A percentile compares a stretch with the other conserved stretches of the same genome.
phyloP scores from a whole-genome alignment of 1,140 invertebrate species.

The Micrasema longulum region DNA sequence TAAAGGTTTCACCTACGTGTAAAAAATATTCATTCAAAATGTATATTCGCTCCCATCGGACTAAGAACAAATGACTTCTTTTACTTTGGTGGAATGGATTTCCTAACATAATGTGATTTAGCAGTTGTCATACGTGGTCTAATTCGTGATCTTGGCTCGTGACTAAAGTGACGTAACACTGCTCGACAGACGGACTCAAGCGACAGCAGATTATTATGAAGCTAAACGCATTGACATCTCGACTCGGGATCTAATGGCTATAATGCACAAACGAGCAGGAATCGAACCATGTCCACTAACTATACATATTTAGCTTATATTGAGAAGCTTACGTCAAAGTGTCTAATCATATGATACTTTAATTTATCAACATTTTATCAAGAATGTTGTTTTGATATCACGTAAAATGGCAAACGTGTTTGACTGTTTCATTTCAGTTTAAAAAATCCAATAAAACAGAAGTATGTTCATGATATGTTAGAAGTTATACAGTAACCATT shows the following conservation, averaged over 20 bases:
- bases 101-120: neutral
- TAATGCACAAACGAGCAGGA: conserved; percentile 15
- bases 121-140: conserved; percentile 17
- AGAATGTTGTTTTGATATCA: too few relatives aligned
- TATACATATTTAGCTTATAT: neutral
- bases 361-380: too few relatives aligned
- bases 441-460: too few relatives aligned
- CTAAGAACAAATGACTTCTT: too few relatives aligned
- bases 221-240: conserved; percentile 33
- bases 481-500: too few relatives aligned
- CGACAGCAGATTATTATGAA: conserved; percentile 18
- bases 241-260: conserved; percentile 31
- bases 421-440: too few relatives aligned
- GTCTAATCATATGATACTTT: neutral
- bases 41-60: too few relatives aligned
- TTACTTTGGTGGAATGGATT: conserved; percentile 3
- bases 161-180: conserved; percentile 12
- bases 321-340: conserved; percentile 8
- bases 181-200: conserved; percentile 22
- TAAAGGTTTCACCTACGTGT: too few relatives aligned
- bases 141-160: conserved; percentile 14
- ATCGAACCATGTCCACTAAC: conserved; percentile 20
- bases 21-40: too few relatives aligned
- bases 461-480: too few relatives aligned
- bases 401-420: too few relatives aligned